Base-by-base conservation (phyloP, 2,888 invertebrate genomes). In the Lepidonotus clava region DNA sequence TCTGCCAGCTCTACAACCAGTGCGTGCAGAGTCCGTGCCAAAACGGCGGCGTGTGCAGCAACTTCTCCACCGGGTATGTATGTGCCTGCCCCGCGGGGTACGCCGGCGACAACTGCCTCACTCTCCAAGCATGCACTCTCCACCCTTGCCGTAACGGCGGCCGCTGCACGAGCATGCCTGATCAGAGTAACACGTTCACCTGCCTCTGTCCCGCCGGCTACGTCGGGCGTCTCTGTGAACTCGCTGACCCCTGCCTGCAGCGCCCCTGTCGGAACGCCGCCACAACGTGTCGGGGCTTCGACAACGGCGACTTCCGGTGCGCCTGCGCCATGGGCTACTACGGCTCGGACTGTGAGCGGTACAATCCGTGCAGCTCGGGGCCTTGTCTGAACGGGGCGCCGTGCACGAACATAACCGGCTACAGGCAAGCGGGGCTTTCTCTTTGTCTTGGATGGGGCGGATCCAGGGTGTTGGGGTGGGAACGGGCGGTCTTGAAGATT, bases 1-100 rank as follows among this genome's bases (percentile, higher is more conserved):
- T 96, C 92, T 98, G 98, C 86, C 32, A 80, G 67, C 61, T 36
- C 53, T 87, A 71, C 77, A 87, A 89, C 77, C 88, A 86, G 32
- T 89, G 89, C 67, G 51, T 53, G 18, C 28, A 4, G 24, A 77
- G 41, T 8, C 89, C 88, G 14, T 89, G 89, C 67, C 2, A 36
- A n/a, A 87, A 87, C 83, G 83, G 76, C 14, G 89, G 86, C 14
- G 83, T 51, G 1, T 89, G 89, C 71, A 24, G 83, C 24, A 87
- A 87, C 83, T 86, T 90, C 21, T 61, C 36, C 38, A 32, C 53
- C 24, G 71, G 40, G 38, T 89, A 87, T 80, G 56, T 76, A 36
- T 88, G 88, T 66, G 77, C 18, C 66, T 88, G 88, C 67, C 32
- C 38, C 21, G 18, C 46, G 21, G 87, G 88, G 8, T 88, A 53